Evolutionary conservation across 64 coral and sea anemone species (phyloP), one percentile per base, ranked within the genome.

Genomic region (Porites lutea): DNA sequence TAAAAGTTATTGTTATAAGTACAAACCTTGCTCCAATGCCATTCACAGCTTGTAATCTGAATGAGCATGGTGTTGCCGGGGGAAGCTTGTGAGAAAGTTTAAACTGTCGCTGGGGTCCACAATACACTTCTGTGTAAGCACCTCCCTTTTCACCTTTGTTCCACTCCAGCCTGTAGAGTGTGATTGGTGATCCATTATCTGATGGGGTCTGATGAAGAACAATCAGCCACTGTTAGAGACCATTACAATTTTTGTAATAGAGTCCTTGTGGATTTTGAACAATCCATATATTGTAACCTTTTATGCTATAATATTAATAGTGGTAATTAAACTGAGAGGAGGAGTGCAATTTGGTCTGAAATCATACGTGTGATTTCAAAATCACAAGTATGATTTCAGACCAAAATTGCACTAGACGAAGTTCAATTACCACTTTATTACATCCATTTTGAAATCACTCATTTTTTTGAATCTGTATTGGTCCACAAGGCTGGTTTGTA

Each of bases 161-260:
- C 96, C 96, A 98, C 60, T 98, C 89, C 57, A 98, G 19, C 37
- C 53, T 76, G 73, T 90, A 98, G 20, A 62, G 53, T 45, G 79
- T 95, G 57, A 98, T 86, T 19, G 90, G 86, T 22, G 96, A 98
- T 13, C 96, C 96, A 95, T 98, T 95, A 22, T 98, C 93, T 51
- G 84, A 74, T 82, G 93, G 87, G 10, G 87, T 66, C 91, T 92
- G 61, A 13, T 58, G 54, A 79, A 6, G 10, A 55, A 74, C 9
- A 48, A 57, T 13, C 48, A 46, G n/a, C 72, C 18, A 55, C 45
- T 48, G 13, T 46, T 19, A 60, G 64, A 12, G 21, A 85, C 10
- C 22, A 64, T 59, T 13, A 59, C 0, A 13, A 37, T 37, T 37
- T 37, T 37, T 37, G 27, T 37, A 37, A 37, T 37, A 37, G 27